phyloP scores from a whole-genome alignment of 2,888 invertebrate species.

The Lasius fuliginosus region DNA sequence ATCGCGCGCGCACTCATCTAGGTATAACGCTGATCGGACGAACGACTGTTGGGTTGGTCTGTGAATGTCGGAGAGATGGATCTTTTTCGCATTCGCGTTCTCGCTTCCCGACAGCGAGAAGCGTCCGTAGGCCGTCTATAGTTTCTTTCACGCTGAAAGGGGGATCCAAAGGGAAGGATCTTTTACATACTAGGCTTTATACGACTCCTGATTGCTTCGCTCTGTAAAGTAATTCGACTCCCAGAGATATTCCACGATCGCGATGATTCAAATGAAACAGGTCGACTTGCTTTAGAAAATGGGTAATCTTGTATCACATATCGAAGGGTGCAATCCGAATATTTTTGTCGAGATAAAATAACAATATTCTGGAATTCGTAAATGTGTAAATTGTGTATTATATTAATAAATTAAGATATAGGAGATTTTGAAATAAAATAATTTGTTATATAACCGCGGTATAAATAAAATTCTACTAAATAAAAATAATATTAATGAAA shows the following conservation, averaged over 20 bases:
- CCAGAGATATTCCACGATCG: neutral
- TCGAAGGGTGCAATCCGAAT: neutral
- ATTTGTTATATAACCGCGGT: too few species aligned
- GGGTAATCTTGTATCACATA: neutral
- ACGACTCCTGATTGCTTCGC: neutral
- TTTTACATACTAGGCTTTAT: neutral
- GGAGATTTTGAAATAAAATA: too few species aligned
- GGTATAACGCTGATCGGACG: slow-evolving; percentile 4
- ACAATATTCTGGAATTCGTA: neutral
- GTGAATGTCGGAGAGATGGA: neutral
- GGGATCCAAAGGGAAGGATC: neutral
- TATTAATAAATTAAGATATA: too few species aligned
- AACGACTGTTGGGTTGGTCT: neutral
- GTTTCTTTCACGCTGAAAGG: neutral
- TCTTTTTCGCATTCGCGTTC: slow-evolving; percentile 23
- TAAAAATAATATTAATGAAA: too few species aligned
- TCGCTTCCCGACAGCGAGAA: slow-evolving; percentile 1
- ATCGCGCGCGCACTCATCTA: neutral
- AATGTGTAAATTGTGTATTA: too few species aligned
- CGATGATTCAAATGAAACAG: neutral
- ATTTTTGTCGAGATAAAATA: neutral
- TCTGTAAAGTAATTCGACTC: neutral
- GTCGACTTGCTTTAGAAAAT: neutral
- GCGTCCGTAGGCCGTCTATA: neutral
- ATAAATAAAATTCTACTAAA: too few species aligned